Evolutionary conservation across 92 coral and sea anemone genomes (phyloP), one percentile per base, ranked within the genome.

Genomic region (Phymanthus crucifer): DNA sequence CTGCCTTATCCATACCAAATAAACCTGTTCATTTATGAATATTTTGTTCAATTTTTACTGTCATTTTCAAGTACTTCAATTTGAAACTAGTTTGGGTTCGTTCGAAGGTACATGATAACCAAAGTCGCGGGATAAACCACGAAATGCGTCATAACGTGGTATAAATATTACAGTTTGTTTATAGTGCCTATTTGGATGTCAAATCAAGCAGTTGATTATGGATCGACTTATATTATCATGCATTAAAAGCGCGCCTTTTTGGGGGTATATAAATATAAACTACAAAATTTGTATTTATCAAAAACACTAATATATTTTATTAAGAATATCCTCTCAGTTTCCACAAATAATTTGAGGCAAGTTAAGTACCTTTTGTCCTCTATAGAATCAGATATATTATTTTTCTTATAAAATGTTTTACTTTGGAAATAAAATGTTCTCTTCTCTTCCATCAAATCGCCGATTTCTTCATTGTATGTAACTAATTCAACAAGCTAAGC

Each of bases 371-470:
- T 61, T 61, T 61, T 29, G 68, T 61, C 68, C 8, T 12, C 27
- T 29, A 26, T n/a, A n/a, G 1, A n/a, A n/a, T 61, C 34, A 61
- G 33, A 61, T 61, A 61, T 61, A 61, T 61, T 61, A 61, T 24
- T 61, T 61, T 61, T 61, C 68, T 61, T 29, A 61, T 61, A 61
- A 61, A 61, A 61, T 21, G 13, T 61, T 61, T 54, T 21, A 27
- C 36, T 61, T 61, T 6, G 10, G 68, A 29, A 61, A 24, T 61
- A 61, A 3, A n/a, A 26, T 24, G 10, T 11, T 6, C 68, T 61
- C 17, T 61, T 54, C n/a, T 54, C 21, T 54, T 17, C 16, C 16
- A 29, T 24, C 33, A 61, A 24, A n/a, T 3, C 2, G 13, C 14
- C 29, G 68, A 24, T 61, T 16, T 61, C 68, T 29, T 27, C 16